Conservation (phyloP, 2,888 invertebrate genomes). For the Diadromus collaris region DNA sequence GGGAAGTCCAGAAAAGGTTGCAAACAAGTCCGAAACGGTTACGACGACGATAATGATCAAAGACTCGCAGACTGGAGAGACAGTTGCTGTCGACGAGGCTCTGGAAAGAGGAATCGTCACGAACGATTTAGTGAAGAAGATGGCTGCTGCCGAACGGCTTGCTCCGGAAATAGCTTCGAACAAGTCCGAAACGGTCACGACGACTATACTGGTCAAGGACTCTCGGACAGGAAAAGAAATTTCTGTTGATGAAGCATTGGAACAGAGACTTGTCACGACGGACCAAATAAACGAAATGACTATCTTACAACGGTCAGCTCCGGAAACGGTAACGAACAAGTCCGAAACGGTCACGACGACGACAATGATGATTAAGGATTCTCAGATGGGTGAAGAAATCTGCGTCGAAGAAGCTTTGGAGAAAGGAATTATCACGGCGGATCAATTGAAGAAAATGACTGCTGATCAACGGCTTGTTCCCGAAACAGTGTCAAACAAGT, state of each 20-base stretch:
- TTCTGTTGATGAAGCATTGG: slow-evolving; percentile 83
- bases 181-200: not conserved
- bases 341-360: not conserved
- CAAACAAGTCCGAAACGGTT: not conserved
- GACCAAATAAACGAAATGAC: not conserved
- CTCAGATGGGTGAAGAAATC: slow-evolving; percentile 6
- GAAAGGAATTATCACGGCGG: not conserved
- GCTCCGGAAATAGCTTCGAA: not conserved
- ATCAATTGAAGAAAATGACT: not conserved
- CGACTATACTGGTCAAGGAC: not conserved
- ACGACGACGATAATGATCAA: not conserved
- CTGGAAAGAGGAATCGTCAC: slow-evolving; percentile 82
- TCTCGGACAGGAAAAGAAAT: slow-evolving; percentile 81
- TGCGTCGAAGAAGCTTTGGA: not conserved
- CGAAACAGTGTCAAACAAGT: not conserved
- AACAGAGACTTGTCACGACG: slow-evolving; percentile 82
- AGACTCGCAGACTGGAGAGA: slow-evolving; percentile 79
- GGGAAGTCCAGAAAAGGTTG: not conserved
- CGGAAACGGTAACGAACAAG: not conserved
- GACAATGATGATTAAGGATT: not conserved
- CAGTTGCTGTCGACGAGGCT: slow-evolving; percentile 83
- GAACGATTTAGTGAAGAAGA: slow-evolving; percentile 66
- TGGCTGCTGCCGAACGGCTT: not conserved
- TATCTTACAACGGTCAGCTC: not conserved
- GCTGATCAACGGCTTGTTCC: not conserved